A percentile compares a stretch with the other conserved stretches of the same genome.
Evolutionary conservation across 2,797 vertebrate species (phyloP).

Genomic region (Pangasius krempfi): DNA sequence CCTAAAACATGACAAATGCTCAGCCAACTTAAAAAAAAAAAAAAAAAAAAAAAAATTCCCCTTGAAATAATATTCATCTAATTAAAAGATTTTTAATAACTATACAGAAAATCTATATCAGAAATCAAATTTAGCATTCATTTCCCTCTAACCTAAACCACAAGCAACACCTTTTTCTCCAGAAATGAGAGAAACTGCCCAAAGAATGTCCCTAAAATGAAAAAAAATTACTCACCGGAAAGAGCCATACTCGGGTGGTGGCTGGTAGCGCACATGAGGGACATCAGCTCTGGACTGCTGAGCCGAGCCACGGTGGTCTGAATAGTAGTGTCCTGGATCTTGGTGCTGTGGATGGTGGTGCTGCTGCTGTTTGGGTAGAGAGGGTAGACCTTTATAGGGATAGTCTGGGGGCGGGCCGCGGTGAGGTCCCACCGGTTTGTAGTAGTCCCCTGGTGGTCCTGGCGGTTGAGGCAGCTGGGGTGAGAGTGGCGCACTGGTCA

Average conservation of each 20-base stretch:
- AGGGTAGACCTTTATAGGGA: conserved; percentile 87
- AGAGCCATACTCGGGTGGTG: conserved; percentile 94
- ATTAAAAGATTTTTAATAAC: background rate
- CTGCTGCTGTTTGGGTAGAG: conserved; percentile 82
- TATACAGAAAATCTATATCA: background rate
- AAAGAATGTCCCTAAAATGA: too few relatives aligned
- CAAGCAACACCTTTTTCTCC: background rate
- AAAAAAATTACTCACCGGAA: conserved; percentile 82
- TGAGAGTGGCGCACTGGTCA: conserved; percentile 88
- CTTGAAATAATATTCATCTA: background rate
- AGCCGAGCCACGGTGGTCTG: conserved; percentile 84
- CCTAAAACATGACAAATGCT: background rate
- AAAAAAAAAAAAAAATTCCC: background rate
- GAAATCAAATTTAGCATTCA: background rate
- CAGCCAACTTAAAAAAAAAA: background rate
- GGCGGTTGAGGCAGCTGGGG: conserved; percentile 83
- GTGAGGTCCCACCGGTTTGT: conserved; percentile 83
- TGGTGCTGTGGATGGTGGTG: conserved; percentile 70
- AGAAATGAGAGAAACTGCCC: background rate
- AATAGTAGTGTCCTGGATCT: conserved; percentile 84
- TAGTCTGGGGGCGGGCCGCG: conserved; percentile 96
- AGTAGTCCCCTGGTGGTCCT: conserved; percentile 86
- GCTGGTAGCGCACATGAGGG: conserved; percentile 92
- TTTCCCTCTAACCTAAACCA: background rate
- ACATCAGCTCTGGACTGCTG: conserved; percentile 85